These are phyloP conservation scores for Euplexia lucipara DNA, from an alignment of 2,888 invertebrate genomes.

Conservation along the genomic window DNA sequence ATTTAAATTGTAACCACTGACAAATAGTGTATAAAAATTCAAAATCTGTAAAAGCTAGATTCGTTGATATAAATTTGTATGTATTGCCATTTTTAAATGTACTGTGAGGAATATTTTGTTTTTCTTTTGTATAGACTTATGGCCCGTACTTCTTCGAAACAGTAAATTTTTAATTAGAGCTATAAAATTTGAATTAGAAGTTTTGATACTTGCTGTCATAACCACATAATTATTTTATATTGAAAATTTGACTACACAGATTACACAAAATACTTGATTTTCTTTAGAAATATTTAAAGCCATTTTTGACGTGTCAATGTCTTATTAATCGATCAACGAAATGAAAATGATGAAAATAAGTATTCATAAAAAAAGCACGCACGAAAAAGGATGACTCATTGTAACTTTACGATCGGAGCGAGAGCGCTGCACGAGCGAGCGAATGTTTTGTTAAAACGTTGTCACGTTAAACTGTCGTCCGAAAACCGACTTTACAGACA, in stretches of 20 bases:
- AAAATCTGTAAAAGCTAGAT: slow-evolving; percentile 56
- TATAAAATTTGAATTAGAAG: not conserved
- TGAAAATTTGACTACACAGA: not conserved
- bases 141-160: not conserved
- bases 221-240: not conserved
- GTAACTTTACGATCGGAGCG: too few species aligned
- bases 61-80: slow-evolving; percentile 52
- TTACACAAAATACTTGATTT: too few species aligned
- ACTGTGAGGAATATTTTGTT: not conserved
- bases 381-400: too few species aligned
- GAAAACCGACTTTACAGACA: too few species aligned
- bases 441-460: too few species aligned
- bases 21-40: slow-evolving; percentile 55
- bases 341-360: too few species aligned
- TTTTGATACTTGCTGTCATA: slow-evolving; percentile 27
- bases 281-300: too few species aligned
- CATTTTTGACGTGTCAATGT: too few species aligned
- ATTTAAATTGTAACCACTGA: slow-evolving; percentile 41
- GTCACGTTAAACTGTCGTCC: too few species aligned
- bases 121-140: not conserved
- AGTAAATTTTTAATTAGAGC: slow-evolving; percentile 14
- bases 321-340: too few species aligned
- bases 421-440: too few species aligned
- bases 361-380: too few species aligned
- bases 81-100: slow-evolving; percentile 45